Evolutionary conservation across 2,888 invertebrate genomes (phyloP).

Genomic region (Tetragonula carbonaria): DNA sequence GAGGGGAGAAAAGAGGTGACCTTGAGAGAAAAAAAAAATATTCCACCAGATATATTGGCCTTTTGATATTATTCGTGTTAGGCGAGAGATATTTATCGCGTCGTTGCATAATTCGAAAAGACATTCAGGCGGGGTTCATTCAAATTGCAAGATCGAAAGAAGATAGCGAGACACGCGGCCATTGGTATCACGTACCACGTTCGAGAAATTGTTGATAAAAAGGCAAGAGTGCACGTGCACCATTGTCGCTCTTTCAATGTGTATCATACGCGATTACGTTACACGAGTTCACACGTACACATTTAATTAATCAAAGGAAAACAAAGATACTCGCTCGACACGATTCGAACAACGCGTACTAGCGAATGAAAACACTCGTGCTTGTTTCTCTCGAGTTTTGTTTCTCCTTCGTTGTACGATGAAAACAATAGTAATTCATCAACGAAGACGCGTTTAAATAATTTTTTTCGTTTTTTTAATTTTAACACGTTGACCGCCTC

Average conservation of each 20-base stretch:
- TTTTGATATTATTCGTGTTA: no score
- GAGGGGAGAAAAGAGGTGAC: no score
- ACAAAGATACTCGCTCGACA: neutral
- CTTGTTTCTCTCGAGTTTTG: neutral
- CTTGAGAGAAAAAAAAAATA: no score
- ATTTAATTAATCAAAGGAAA: neutral
- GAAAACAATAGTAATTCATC: neutral
- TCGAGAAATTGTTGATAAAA: neutral
- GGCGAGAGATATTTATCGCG: no score
- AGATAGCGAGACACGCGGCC: neutral
- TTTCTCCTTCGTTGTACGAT: neutral
- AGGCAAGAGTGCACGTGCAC: neutral
- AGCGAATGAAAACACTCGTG: neutral
- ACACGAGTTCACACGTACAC: neutral
- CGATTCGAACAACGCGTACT: neutral
- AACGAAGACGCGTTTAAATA: no score
- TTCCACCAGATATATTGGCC: no score
- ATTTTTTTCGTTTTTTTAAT: no score
- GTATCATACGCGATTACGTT: neutral
- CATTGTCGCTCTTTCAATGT: neutral
- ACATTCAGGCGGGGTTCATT: no score
- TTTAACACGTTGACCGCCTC: no score
- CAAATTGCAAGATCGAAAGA: neutral
- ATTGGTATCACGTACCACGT: neutral
- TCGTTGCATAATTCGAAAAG: no score